Base-by-base conservation (phyloP, 2,888 invertebrate genomes). In the Xiphydria camelus region DNA sequence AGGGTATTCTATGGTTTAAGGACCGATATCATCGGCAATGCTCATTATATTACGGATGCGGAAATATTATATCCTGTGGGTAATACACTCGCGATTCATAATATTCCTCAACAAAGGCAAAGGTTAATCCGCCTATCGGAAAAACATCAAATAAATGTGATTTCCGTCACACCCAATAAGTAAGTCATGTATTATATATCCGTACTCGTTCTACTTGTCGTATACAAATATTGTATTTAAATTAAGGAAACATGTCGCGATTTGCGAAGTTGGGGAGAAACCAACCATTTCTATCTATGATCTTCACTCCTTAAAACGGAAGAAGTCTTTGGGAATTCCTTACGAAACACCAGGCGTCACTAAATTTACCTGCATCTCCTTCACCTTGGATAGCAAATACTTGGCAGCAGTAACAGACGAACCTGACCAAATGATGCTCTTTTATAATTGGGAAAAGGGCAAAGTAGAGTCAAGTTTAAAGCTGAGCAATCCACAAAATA, bases 61-160 rank as follows among this genome's bases (percentile, higher is more conserved):
- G 90, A 91, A 66, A 81, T 91, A 25, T 78, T 91, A 36, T 91
- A 91, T 73, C 89, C 90, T 0, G 88, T 88, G 20, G 91, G 91
- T 39, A 85, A 86, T 38, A 87, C 87, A 1, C 76, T 92, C 36
- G 82, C 86, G 1, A 79, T 91, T 47, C 89, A 92, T 61, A 87
- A 91, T 68, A 84, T 83, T 68, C 78, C 82, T 4, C 82, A 84
- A 59, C 84, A 85, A 64, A 84, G 83, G 53, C 91, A 92, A 67
- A 83, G 83, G 62, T 87, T 87, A 61, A 84, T 91, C 37, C 81
- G 84, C 56, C 76, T 88, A 17, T 79, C 84, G 23, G 86, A 86
- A 37, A 86, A 85, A 62, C 82, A 83, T 40, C 81, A 81, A 56
- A 80, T 86, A 41, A 86, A 83, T 54, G 80, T 83, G 9, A 77